Evolutionary conservation across 2,888 invertebrate genomes (phyloP), one percentile per base, ranked within the genome.

Genomic region (Trissolcus japonicus): DNA sequence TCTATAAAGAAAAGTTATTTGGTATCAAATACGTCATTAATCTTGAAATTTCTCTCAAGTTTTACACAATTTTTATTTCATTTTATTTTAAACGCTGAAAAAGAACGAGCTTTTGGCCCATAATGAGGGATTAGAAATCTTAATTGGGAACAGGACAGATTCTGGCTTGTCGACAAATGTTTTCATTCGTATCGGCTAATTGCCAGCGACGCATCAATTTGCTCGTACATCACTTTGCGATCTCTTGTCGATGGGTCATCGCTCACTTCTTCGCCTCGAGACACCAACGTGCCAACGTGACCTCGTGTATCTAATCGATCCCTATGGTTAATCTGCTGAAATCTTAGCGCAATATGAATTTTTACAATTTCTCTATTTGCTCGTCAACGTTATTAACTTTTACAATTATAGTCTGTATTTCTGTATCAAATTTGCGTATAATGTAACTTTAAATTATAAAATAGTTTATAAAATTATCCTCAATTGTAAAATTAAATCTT

Each of bases 251-350:
- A 77, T 73, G 77, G 73, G 63, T 72, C 77, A 77, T 77, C 77
- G 77, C 77, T 73, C 77, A 77, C 68, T 77, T 77, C 73, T 68
- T 77, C 73, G 77, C 77, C 77, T 68, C 59, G 57, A 73, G 72
- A 67, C 66, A 62, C 54, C 21, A 66, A 57, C 53, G 68, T 53
- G 43, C 72, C 48, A 65, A 54, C 59, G 35, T 63, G 60, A 65
- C 75, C 63, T 65, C 59, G 63, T 61, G 68, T 51, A 68, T 60
- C 73, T 68, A 77, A 77, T 77, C 75, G 63, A 69, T 69, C 63
- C 25, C 43, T 17, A 9, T 17, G 67, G 61, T 65, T 71, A 73
- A 68, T 60, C 68, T 55, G 57, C 11, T 51, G 55, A 65, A 77
- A 73, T 65, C 65, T 17, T 61, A 51, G 60, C 72, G 67, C 68